Percentiles rank a stretch among this genome's conserved stretches.
These are phyloP conservation scores for Lepidostoma basale DNA, from an alignment of 1,140 invertebrate genomes.

Conservation along the genomic window DNA sequence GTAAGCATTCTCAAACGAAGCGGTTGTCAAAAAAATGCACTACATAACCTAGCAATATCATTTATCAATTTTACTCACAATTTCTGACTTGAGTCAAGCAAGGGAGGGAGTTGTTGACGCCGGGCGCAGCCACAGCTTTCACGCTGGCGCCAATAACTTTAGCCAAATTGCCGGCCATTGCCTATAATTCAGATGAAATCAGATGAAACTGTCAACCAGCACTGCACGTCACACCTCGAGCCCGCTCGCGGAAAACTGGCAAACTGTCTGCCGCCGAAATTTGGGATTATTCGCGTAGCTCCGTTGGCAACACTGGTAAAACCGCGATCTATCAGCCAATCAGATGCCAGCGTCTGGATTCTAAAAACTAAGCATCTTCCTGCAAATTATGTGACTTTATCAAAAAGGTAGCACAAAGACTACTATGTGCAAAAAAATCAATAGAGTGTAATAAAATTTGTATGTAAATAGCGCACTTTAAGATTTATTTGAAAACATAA, in stretches of 20 bases:
- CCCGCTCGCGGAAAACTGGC: conserved; percentile 20
- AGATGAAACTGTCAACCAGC: neutral
- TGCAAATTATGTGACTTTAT: neutral
- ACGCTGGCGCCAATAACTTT: conserved; percentile 29
- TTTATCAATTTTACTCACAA: conserved; percentile 26
- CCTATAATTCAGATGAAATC: neutral
- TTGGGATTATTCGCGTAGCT: neutral
- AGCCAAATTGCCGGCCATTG: conserved; percentile 36
- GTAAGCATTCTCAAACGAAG: too few species aligned
- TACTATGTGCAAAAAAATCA: too few species aligned
- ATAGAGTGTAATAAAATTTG: too few species aligned
- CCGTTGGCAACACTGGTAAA: neutral
- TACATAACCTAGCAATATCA: conserved; percentile 23
- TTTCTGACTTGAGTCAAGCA: conserved; percentile 35
- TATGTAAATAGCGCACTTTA: too few species aligned
- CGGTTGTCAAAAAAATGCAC: conserved; percentile 5
- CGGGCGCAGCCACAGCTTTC: conserved; percentile 13
- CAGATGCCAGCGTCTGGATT: neutral
- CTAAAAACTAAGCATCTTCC: neutral
- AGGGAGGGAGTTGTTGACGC: conserved; percentile 15
- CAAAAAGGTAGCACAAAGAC: too few species aligned
- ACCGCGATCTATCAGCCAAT: conserved; percentile 8
- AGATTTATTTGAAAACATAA: too few species aligned
- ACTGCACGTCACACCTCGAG: neutral
- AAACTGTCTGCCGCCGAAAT: neutral